Evolutionary conservation across 2,113 vertebrate genomes (phyloP).

Genomic region (Paraplagusia blochii): DNA sequence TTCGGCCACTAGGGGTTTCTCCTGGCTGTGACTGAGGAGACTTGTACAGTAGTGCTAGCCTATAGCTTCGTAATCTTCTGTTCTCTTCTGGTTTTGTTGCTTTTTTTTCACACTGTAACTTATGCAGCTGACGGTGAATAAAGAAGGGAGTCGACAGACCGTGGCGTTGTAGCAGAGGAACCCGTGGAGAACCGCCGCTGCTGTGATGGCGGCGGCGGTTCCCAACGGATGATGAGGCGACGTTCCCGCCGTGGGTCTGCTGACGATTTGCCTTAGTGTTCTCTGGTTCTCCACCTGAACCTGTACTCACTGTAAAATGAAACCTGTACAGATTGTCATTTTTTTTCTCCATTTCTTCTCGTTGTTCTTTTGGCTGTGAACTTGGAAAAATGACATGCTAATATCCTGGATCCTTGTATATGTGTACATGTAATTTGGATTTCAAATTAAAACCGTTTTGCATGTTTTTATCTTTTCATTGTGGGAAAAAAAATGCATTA

Average conservation of each 20-base stretch:
- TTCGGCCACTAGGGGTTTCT: constrained; percentile 27
- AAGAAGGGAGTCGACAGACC: constrained; percentile 87
- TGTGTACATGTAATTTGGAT: constrained; percentile 90
- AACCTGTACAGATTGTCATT: constrained; percentile 88
- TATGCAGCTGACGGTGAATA: constrained; percentile 84
- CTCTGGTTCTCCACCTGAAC: constrained; percentile 80
- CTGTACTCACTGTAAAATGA: constrained; percentile 93
- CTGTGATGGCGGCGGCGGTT: constrained; percentile 50
- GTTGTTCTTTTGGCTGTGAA: constrained; percentile 82
- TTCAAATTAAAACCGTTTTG: constrained; percentile 94
- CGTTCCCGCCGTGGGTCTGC: constrained; percentile 55
- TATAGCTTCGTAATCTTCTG: constrained; percentile 74
- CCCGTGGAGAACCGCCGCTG: constrained; percentile 72
- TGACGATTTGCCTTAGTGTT: constrained; percentile 82
- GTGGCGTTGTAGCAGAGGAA: constrained; percentile 85
- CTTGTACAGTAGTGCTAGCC: constrained; percentile 84
- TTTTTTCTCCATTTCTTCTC: constrained; percentile 58
- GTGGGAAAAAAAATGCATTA: constrained; percentile 84
- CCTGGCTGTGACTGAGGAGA: constrained; percentile 74
- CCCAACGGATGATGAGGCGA: constrained; percentile 28
- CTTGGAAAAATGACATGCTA: constrained; percentile 85
- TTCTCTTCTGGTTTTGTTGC: background rate
- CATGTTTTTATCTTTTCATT: constrained; percentile 98
- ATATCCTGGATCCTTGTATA: constrained; percentile 88
- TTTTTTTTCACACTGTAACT: constrained; percentile 53